A percentile compares a stretch with the other conserved stretches of the same genome.
Evolutionary conservation across 2,113 vertebrate species (phyloP).

Genomic region (Callopanchax toddi): DNA sequence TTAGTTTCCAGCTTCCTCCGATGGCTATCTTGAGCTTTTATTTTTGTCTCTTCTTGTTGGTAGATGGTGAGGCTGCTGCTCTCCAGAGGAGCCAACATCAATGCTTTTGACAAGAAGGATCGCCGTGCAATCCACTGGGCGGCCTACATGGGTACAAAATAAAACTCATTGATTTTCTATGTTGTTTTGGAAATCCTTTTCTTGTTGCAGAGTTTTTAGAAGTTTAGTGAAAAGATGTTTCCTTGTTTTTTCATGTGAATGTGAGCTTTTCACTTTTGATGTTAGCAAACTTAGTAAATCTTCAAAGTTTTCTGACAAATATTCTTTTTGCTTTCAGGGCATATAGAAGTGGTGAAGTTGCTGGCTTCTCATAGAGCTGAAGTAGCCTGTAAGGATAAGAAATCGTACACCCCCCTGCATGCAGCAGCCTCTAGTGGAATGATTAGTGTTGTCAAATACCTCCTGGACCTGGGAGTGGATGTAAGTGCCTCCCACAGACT

Average conservation of each 20-base stretch:
- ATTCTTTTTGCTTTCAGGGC: constrained; percentile 82
- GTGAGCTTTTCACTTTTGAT: background rate
- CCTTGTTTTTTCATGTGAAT: background rate
- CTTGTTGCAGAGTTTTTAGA: background rate
- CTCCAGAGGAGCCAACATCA: constrained; percentile 98
- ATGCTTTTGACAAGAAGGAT: constrained; percentile 99
- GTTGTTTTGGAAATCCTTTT: background rate
- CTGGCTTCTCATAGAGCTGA: constrained; percentile 94
- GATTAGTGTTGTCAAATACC: constrained; percentile 96
- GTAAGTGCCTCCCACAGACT: constrained; percentile 78
- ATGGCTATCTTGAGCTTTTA: constrained; percentile 16
- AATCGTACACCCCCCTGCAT: constrained; percentile 94
- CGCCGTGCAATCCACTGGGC: constrained; percentile 98
- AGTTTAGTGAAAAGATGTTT: background rate
- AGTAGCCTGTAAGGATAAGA: constrained; percentile 97
- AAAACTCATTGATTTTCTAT: background rate
- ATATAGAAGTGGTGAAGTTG: constrained; percentile 96
- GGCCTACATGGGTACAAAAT: constrained; percentile 93
- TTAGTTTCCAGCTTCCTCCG: constrained; percentile 9
- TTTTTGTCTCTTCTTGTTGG: constrained; percentile 25
- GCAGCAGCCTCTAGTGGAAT: constrained; percentile 97
- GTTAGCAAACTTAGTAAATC: too few species aligned
- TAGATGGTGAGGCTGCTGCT: constrained; percentile 97
- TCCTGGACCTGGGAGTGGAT: constrained; percentile 95
- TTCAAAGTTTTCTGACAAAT: too few species aligned